Evolutionary conservation across 2,888 invertebrate species (phyloP), one percentile per base, ranked within the genome.

Genomic region (Timema podura): DNA sequence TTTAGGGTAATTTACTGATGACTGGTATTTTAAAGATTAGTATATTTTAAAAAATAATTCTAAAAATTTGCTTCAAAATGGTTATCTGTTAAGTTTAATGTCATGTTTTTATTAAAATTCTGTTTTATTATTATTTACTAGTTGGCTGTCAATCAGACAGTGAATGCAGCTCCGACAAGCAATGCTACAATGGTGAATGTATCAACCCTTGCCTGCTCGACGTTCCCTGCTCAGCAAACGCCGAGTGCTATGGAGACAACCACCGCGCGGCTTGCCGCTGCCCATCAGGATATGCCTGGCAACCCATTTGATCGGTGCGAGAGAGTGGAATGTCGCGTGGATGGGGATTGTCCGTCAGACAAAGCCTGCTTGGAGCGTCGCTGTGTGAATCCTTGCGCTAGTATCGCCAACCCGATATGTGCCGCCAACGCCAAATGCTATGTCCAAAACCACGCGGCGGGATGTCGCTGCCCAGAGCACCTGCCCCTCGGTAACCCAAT

Each of bases 231-330:
- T 91, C 93, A 8, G 85, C 90, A 65, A 93, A 90, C 77, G 95
- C 94, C 0, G 90, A 91, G 81, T 95, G 95, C 79, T 91, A 88
- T 77, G 93, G 94, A 7, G 86, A 87, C 75, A 87, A 88, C 75
- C 95, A 95, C 79, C 86, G 90, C 70, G 88, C 93, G 0, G 86
- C 89, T 67, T 96, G 95, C 78, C 89, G 88, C 78, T 95, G 95
- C 79, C 89, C 90, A 6, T 78, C 84, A 0, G 93, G 93, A 48
- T 89, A 88, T 74, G 85, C 86, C n/a, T 73, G 95, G 95, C 68
- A 92, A 95, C 84, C 91, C 95, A 49, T 91, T 91, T 77, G 85
- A 87, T 10, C 88, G 88, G 76, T 94, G 95, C 78, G 87, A 89
- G 79, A 85, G 90, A 61, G 84, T 89, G 45, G 93, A 94, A 79